phyloP scores from a whole-genome alignment of 2,797 vertebrate species.

The Channa striata region DNA sequence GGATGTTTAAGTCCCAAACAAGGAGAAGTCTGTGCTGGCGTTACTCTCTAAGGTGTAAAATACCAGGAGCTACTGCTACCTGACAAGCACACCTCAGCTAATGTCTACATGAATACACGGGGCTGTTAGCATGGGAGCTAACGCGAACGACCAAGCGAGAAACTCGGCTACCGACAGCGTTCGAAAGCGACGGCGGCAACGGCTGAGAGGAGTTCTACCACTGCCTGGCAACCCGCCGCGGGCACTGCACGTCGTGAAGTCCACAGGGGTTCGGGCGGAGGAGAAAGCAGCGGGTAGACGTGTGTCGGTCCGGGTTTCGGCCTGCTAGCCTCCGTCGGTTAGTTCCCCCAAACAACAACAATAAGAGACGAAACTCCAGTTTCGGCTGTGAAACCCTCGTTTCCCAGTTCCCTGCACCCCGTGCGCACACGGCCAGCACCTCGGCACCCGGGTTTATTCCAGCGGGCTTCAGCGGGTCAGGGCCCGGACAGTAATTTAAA shows the following conservation, averaged over 20 bases:
- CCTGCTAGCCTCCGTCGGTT: constrained; percentile 49
- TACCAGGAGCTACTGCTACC: constrained; percentile 14
- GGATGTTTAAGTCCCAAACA: rapidly evolving
- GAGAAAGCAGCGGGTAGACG: neutral
- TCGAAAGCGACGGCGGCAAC: rapidly evolving
- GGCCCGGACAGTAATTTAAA: constrained; percentile 30
- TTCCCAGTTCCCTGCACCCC: too few relatives aligned
- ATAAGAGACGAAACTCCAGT: constrained; percentile 36
- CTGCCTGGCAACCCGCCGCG: rapidly evolving
- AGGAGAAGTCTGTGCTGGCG: rapidly evolving
- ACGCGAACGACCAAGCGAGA: neutral
- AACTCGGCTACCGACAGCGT: constrained; percentile 4
- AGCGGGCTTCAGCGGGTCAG: neutral
- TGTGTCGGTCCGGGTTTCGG: constrained; percentile 47
- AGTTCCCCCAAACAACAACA: constrained; percentile 73
- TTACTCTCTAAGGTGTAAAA: neutral
- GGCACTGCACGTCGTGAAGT: rapidly evolving
- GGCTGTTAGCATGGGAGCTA: constrained; percentile 61
- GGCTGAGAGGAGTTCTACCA: rapidly evolving
- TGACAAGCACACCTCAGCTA: constrained; percentile 27
- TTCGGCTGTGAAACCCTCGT: neutral
- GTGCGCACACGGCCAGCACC: rapidly evolving
- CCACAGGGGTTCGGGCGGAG: too few relatives aligned
- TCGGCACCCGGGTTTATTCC: rapidly evolving
- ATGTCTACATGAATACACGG: constrained; percentile 12